Percentiles rank a stretch among this genome's conserved stretches.
Evolutionary conservation across 2,888 invertebrate genomes (phyloP).

Genomic region (Agriopis aurantiaria): DNA sequence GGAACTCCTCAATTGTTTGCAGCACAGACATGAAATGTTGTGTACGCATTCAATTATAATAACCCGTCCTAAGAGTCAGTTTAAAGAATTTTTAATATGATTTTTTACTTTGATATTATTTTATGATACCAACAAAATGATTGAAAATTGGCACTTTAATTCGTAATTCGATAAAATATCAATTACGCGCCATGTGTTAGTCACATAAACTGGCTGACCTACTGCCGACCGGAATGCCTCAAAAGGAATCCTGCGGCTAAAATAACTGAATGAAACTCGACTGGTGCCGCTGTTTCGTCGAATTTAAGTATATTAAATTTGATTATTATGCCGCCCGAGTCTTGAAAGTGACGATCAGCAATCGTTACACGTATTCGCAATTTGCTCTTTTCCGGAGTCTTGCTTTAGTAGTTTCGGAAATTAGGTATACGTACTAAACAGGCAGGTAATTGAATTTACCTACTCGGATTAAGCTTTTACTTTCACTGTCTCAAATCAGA

Average conservation of each 20-base stretch:
- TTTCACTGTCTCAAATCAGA: background rate
- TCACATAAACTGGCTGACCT: constrained; percentile 63
- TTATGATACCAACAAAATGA: no score
- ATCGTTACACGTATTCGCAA: constrained; percentile 20
- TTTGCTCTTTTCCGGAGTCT: constrained; percentile 22
- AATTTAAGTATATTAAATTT: constrained; percentile 12
- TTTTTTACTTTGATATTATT: background rate
- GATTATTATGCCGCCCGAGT: background rate
- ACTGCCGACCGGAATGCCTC: constrained; percentile 41
- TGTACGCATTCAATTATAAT: no score
- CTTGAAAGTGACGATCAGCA: constrained; percentile 18
- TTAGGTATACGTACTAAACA: background rate
- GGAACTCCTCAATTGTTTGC: no score
- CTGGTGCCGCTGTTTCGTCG: constrained; percentile 9
- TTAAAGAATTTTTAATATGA: no score
- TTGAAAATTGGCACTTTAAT: background rate
- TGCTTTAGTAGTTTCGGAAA: constrained; percentile 11
- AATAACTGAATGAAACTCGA: constrained; percentile 44
- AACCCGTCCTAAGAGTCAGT: no score
- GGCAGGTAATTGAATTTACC: background rate
- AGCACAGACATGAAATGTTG: no score
- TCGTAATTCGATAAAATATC: constrained; percentile 5
- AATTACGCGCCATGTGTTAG: constrained; percentile 8
- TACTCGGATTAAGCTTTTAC: background rate
- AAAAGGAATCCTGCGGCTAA: constrained; percentile 36